Evolutionary conservation across 2,888 invertebrate species (phyloP).

Genomic region (Cybosia mesomella): DNA sequence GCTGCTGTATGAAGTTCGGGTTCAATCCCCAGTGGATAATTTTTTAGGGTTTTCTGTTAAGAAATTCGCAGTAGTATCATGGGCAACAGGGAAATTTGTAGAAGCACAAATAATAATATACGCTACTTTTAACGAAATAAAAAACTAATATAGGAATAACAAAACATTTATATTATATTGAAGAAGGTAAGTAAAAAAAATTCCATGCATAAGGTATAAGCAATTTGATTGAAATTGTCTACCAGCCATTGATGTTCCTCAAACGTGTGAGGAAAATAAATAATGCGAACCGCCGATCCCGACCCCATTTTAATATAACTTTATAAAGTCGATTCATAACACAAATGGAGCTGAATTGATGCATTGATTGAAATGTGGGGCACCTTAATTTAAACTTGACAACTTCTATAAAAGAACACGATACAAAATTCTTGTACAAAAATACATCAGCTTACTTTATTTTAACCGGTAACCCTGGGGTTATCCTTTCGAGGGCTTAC

Average conservation of each 20-base stretch:
- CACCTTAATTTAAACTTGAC: conserved; percentile 37
- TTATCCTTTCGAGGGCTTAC: too few species aligned
- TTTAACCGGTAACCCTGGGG: too few species aligned
- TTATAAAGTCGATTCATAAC: conserved; percentile 51
- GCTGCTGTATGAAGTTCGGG: not conserved
- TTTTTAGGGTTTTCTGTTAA: not conserved
- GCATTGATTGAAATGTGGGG: conserved; percentile 50
- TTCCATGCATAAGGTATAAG: conserved; percentile 12
- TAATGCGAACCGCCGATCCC: conserved; percentile 41
- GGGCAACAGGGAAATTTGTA: not conserved
- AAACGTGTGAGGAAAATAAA: conserved; percentile 52
- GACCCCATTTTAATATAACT: conserved; percentile 52
- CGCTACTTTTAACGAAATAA: not conserved
- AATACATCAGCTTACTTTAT: not conserved
- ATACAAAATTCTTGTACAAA: not conserved
- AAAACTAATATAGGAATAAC: not conserved
- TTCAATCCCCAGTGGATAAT: not conserved
- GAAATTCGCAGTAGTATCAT: not conserved
- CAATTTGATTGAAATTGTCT: conserved; percentile 52
- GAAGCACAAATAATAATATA: not conserved
- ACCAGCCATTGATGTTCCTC: conserved; percentile 45
- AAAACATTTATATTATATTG: not conserved
- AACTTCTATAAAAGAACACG: conserved; percentile 20
- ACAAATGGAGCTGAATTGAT: conserved; percentile 42
- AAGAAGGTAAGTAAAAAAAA: not conserved